Conservation (phyloP, 2,113 vertebrate genomes). For the Pan paniscus region DNA sequence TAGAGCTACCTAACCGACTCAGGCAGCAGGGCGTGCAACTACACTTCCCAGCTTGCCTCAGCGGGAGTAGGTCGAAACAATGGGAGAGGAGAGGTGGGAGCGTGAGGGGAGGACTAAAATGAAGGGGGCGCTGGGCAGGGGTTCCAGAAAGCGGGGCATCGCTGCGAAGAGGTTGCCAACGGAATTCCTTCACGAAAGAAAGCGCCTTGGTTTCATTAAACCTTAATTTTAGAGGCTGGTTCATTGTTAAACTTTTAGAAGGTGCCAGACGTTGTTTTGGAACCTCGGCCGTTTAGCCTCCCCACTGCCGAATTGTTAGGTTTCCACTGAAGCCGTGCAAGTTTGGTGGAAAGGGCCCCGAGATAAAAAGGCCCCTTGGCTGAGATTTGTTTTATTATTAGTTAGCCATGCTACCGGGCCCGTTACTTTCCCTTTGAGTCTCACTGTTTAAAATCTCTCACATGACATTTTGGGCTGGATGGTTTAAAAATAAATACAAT, state of each 20-base stretch:
- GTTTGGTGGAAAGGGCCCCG: neutral
- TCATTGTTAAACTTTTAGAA: slow-evolving; percentile 17
- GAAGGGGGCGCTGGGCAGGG: neutral
- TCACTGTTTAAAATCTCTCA: neutral
- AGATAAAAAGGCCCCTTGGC: neutral
- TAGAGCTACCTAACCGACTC: neutral
- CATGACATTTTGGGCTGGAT: no score
- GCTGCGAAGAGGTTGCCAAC: neutral
- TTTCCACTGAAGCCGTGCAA: neutral
- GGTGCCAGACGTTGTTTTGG: neutral
- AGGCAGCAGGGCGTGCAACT: neutral
- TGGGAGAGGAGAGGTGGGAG: neutral
- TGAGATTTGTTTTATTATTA: neutral
- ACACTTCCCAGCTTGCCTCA: slow-evolving; percentile 47
- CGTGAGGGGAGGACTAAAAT: no score
- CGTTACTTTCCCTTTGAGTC: neutral
- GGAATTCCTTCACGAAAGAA: neutral
- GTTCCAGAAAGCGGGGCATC: no score
- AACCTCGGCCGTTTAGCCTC: neutral
- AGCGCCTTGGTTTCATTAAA: neutral
- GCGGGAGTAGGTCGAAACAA: neutral
- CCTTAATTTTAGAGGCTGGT: neutral
- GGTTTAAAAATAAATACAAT: neutral
- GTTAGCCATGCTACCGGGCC: neutral
- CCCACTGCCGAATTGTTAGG: neutral